Conservation (phyloP, 2,888 invertebrate genomes). For the Euplexia lucipara region DNA sequence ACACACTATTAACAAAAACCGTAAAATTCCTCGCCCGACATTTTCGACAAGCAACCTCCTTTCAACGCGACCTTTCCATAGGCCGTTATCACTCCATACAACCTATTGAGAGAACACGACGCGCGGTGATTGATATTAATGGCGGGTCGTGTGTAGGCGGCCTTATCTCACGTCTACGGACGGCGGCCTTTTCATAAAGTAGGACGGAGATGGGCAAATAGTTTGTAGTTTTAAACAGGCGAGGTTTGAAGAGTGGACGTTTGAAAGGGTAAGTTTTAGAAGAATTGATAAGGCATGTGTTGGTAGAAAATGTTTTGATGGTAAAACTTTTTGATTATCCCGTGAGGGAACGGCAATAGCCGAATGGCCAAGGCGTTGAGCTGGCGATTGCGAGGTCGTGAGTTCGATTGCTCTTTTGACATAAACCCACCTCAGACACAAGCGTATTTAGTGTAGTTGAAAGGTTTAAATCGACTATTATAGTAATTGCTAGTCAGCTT, state of each 20-base stretch:
- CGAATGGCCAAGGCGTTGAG: no score
- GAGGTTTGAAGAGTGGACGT: slow-evolving; percentile 43
- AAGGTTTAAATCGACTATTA: no score
- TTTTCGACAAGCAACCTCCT: slow-evolving; percentile 62
- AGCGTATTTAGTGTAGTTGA: no score
- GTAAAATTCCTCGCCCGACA: slow-evolving; percentile 42
- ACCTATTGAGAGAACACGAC: slow-evolving; percentile 68
- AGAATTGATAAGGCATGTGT: slow-evolving; percentile 20
- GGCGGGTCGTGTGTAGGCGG: slow-evolving; percentile 69
- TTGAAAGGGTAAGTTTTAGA: slow-evolving; percentile 33
- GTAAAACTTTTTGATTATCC: slow-evolving; percentile 7
- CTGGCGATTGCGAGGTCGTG: no score
- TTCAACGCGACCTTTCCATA: slow-evolving; percentile 74
- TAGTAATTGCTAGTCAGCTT: no score
- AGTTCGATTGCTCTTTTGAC: no score
- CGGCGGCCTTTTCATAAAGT: slow-evolving; percentile 71
- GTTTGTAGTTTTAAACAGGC: slow-evolving; percentile 66
- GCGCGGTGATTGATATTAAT: slow-evolving; percentile 87
- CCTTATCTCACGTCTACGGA: slow-evolving; percentile 80
- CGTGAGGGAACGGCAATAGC: background rate
- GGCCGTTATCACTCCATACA: slow-evolving; percentile 81
- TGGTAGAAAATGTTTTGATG: slow-evolving; percentile 34
- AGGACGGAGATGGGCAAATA: slow-evolving; percentile 67
- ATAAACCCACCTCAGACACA: no score
- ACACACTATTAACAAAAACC: slow-evolving; percentile 42